Percentiles rank a stretch among this genome's conserved stretches.
Conservation (phyloP, 2,888 invertebrate species). For the Lomographa bimaculata region DNA sequence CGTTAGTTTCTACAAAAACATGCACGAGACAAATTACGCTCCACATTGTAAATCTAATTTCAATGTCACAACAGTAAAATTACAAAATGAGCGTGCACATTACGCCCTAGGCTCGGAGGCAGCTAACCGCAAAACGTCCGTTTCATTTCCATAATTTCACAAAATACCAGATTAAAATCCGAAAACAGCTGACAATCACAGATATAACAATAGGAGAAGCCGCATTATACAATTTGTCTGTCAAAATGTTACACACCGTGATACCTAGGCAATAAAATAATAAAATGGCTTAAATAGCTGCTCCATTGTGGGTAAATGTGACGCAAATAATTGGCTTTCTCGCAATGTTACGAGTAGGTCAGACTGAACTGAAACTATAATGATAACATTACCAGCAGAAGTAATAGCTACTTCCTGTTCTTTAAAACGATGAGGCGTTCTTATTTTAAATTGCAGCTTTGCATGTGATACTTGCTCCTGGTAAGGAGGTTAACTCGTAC, state of each 20-base stretch:
- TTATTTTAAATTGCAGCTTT: too few relatives aligned
- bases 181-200: slow-evolving; percentile 72
- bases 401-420: background rate
- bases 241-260: slow-evolving; percentile 64
- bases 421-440: too few relatives aligned
- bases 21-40: slow-evolving; percentile 13
- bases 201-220: slow-evolving; percentile 59
- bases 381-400: background rate
- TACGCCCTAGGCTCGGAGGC: slow-evolving; percentile 48
- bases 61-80: slow-evolving; percentile 63
- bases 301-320: slow-evolving; percentile 44
- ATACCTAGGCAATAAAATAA: slow-evolving; percentile 42
- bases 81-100: slow-evolving; percentile 54
- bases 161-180: slow-evolving; percentile 77
- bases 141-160: slow-evolving; percentile 79
- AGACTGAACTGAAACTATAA: slow-evolving; percentile 8
- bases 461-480: too few relatives aligned
- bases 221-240: slow-evolving; percentile 78
- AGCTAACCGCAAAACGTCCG: slow-evolving; percentile 80
- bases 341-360: slow-evolving; percentile 32
- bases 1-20: too few relatives aligned
- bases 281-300: slow-evolving; percentile 44
- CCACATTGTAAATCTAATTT: slow-evolving; percentile 48
- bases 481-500: too few relatives aligned
- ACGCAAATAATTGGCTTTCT: slow-evolving; percentile 45